phyloP scores from a whole-genome alignment of 2,888 invertebrate genomes.

The Ellobium chinense region DNA sequence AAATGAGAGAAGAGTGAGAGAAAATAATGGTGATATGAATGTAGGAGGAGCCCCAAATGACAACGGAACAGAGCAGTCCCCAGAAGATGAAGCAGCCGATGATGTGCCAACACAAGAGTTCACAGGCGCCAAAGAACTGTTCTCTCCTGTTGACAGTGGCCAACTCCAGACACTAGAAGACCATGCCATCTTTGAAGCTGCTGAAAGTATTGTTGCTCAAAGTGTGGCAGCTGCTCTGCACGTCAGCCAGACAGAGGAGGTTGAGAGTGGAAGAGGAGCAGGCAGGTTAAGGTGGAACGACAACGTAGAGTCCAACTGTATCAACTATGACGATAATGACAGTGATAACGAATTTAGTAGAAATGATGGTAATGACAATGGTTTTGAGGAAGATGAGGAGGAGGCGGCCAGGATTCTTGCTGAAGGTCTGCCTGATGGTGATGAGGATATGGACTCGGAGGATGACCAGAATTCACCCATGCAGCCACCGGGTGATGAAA shows the following conservation, averaged over 20 bases:
- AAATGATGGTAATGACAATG: not conserved
- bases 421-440: not conserved
- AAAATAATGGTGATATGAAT: not conserved
- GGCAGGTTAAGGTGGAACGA: slow-evolving; percentile 18
- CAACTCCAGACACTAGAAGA: slow-evolving; percentile 14
- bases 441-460: not conserved
- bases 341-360: not conserved
- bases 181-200: slow-evolving; percentile 21
- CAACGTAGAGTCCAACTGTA: slow-evolving; percentile 3
- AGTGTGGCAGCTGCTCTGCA: slow-evolving; percentile 38
- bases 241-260: slow-evolving; percentile 1
- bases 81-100: not conserved
- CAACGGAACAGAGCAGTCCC: not conserved
- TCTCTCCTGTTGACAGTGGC: slow-evolving; percentile 36
- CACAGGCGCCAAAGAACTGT: slow-evolving; percentile 34
- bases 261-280: not conserved
- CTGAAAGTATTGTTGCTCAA: slow-evolving; percentile 33
- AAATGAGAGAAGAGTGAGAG: not conserved
- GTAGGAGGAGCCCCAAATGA: not conserved
- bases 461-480: not conserved
- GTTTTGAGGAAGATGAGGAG: not conserved
- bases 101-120: not conserved
- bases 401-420: not conserved
- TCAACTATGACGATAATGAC: not conserved
- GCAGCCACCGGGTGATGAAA: not conserved